Percentiles rank a stretch among this genome's conserved stretches.
Evolutionary conservation across 2,113 vertebrate species (phyloP).

Genomic region (Leptobrachium ailaonicum): DNA sequence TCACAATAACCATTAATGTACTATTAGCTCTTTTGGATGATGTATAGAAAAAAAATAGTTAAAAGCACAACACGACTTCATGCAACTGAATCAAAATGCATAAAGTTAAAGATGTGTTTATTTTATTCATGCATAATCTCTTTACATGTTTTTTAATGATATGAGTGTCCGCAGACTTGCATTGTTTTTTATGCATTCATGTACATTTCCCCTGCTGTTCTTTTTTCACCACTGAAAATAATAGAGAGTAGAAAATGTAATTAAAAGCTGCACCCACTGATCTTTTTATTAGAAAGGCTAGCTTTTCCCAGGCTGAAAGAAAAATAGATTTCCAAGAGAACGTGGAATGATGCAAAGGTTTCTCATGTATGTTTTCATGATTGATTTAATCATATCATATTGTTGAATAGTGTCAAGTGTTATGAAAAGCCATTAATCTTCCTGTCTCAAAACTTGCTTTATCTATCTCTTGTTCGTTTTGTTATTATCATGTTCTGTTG

Average conservation of each 20-base stretch:
- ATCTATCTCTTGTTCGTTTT: no score
- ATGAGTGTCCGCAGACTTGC: constrained; percentile 20
- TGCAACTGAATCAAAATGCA: background rate
- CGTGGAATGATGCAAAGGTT: no score
- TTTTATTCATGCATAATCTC: constrained; percentile 2
- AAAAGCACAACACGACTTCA: background rate
- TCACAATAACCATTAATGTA: no score
- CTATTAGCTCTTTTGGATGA: background rate
- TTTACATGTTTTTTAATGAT: constrained; percentile 27
- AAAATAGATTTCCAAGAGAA: background rate
- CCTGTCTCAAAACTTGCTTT: no score
- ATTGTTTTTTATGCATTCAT: constrained; percentile 22
- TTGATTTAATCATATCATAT: no score
- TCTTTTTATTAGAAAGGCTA: background rate
- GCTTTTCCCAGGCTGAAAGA: background rate
- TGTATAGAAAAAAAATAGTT: background rate
- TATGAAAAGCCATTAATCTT: no score
- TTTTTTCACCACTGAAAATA: constrained; percentile 34
- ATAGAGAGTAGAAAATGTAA: constrained; percentile 30
- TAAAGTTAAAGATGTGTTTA: background rate
- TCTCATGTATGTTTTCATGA: no score
- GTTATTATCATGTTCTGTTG: no score
- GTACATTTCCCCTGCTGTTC: constrained; percentile 32
- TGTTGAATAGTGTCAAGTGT: no score
- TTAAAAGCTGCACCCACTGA: constrained; percentile 10